Evolutionary conservation across 2,888 invertebrate genomes (phyloP).

Genomic region (Chydorus sphaericus): DNA sequence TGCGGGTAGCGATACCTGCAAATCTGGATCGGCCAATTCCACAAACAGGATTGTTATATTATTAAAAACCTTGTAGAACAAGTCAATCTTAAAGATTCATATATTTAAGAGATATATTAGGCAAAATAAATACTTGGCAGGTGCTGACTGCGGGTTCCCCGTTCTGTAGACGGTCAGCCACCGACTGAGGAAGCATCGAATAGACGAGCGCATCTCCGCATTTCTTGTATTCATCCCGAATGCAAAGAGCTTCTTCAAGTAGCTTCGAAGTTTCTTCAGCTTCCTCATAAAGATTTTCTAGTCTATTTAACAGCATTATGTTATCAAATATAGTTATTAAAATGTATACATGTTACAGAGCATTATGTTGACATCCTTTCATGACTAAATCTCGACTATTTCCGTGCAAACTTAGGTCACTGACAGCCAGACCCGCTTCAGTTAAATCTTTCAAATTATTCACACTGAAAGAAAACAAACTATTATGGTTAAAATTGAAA

Average conservation of each 20-base stretch:
- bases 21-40: constrained; percentile 48
- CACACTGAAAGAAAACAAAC: too few species aligned
- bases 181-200: constrained; percentile 78
- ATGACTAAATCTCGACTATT: constrained; percentile 67
- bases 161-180: constrained; percentile 61
- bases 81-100: too few species aligned
- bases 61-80: constrained; percentile 67
- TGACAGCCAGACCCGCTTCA: constrained; percentile 59
- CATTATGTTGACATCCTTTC: constrained; percentile 67
- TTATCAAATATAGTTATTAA: too few species aligned
- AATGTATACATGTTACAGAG: constrained; percentile 16
- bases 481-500: too few species aligned
- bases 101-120: too few species aligned
- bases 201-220: constrained; percentile 73
- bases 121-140: too few species aligned
- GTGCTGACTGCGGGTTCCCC: constrained; percentile 62
- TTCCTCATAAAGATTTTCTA: constrained; percentile 66
- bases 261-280: constrained; percentile 65
- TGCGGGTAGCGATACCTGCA: too few species aligned
- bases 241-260: constrained; percentile 56
- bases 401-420: constrained; percentile 73
- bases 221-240: constrained; percentile 70
- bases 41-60: constrained; percentile 65
- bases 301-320: too few species aligned
- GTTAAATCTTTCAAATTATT: constrained; percentile 70